phyloP scores from a whole-genome alignment of 2,888 invertebrate genomes.

The Suillia variegata region DNA sequence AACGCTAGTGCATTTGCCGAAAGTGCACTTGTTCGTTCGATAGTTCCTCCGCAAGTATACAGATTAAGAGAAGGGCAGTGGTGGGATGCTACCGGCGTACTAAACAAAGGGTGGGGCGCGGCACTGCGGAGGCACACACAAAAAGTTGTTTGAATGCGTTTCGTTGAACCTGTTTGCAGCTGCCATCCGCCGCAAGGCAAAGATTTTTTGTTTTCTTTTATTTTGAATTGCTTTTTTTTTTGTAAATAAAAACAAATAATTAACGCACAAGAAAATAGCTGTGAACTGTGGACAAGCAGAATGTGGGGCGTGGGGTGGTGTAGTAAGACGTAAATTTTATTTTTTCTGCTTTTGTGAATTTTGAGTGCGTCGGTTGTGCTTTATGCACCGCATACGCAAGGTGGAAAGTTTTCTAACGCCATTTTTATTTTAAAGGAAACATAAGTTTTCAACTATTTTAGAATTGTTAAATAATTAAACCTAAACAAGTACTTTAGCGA shows the following conservation, averaged over 20 bases:
- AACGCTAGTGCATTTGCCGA: neutral
- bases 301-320: neutral
- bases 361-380: neutral
- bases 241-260: neutral
- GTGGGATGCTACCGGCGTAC: no score
- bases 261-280: neutral
- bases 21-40: neutral
- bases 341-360: neutral
- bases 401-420: neutral
- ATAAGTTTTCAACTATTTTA: no score
- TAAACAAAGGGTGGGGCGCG: no score
- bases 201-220: neutral
- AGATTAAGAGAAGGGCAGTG: no score
- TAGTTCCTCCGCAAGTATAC: neutral
- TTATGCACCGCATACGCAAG: neutral
- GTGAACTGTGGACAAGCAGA: neutral
- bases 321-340: neutral
- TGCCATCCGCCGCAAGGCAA: neutral
- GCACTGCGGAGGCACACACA: no score
- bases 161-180: conserved; percentile 9
- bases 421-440: no score
- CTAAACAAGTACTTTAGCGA: no score
- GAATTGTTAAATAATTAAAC: no score
- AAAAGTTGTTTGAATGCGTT: conserved; percentile 11
- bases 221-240: neutral